A percentile compares a stretch with the other conserved stretches of the same genome.
Conservation (phyloP, 2,888 invertebrate species). For the Hydriomena furcata region DNA sequence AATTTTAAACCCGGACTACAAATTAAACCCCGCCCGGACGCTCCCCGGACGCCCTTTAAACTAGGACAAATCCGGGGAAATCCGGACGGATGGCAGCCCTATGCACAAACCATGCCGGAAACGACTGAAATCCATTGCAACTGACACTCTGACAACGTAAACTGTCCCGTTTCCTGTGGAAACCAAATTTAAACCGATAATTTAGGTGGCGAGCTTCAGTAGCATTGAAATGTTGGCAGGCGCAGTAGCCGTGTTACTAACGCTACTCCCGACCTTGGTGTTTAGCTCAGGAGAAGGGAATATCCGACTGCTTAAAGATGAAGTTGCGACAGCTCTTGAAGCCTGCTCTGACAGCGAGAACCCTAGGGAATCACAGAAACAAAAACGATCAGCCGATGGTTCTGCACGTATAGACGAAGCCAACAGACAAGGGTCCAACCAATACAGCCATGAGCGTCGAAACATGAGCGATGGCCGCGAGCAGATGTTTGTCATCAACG, state of each 20-base stretch:
- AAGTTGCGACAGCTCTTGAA: conserved; percentile 63
- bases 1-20: no score
- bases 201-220: conserved; percentile 26
- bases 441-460: conserved; percentile 59
- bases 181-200: conserved; percentile 47
- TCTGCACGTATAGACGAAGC: conserved; percentile 56
- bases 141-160: conserved; percentile 57
- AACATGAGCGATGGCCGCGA: conserved; percentile 51
- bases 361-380: conserved; percentile 20
- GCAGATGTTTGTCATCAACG: conserved; percentile 55
- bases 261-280: conserved; percentile 51
- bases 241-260: conserved; percentile 39
- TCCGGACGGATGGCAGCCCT: no score
- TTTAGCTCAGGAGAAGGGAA: conserved; percentile 66
- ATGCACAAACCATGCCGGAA: conserved; percentile 29
- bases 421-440: conserved; percentile 47
- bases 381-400: conserved; percentile 35
- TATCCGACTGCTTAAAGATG: conserved; percentile 69
- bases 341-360: conserved; percentile 47
- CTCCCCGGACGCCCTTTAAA: no score
- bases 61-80: no score
- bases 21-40: no score
- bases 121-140: conserved; percentile 14
- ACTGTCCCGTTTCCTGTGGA: conserved; percentile 57
- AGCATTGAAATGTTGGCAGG: conserved; percentile 48